Evolutionary conservation across 2,797 vertebrate genomes (phyloP).

Genomic region (Antennarius maculatus): DNA sequence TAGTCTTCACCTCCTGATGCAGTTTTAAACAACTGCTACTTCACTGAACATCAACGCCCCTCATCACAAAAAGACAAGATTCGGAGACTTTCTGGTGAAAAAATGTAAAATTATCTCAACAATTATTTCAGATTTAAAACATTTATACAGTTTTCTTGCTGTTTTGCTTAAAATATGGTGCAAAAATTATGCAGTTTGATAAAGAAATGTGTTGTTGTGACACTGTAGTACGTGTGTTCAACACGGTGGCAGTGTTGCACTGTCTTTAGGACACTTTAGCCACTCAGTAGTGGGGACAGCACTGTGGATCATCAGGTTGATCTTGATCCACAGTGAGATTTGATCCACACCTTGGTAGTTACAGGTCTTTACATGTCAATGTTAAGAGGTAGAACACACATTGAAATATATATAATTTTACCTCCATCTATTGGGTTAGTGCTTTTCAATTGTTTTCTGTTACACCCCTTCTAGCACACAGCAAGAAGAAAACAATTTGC

Average conservation of each 20-base stretch:
- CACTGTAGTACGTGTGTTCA: conserved; percentile 64
- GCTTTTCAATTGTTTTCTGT: too few species aligned
- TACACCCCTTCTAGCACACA: too few species aligned
- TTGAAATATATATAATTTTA: too few species aligned
- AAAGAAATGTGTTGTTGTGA: conserved; percentile 29
- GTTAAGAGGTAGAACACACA: too few species aligned
- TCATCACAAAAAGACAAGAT: not conserved
- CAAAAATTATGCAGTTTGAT: conserved; percentile 17
- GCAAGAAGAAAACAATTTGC: too few species aligned
- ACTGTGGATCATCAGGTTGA: conserved; percentile 30
- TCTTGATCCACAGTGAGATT: conserved; percentile 19
- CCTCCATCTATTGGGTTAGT: too few species aligned
- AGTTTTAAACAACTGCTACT: conserved; percentile 25
- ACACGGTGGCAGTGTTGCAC: conserved; percentile 82
- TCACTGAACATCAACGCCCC: conserved; percentile 31
- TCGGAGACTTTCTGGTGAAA: conserved; percentile 1
- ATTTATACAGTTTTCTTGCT: not conserved
- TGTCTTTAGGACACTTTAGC: conserved; percentile 51
- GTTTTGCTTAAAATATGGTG: not conserved
- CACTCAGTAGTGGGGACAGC: conserved; percentile 55
- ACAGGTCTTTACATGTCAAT: conserved; percentile 2
- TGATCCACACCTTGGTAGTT: too few species aligned
- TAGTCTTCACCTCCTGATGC: conserved; percentile 26
- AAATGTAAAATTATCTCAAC: not conserved
- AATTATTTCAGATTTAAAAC: not conserved